These are phyloP conservation scores for Mnemiopsis leidyi DNA, from an alignment of 37 sponge, comb jelly and placozoan species.

Conservation along the genomic window DNA sequence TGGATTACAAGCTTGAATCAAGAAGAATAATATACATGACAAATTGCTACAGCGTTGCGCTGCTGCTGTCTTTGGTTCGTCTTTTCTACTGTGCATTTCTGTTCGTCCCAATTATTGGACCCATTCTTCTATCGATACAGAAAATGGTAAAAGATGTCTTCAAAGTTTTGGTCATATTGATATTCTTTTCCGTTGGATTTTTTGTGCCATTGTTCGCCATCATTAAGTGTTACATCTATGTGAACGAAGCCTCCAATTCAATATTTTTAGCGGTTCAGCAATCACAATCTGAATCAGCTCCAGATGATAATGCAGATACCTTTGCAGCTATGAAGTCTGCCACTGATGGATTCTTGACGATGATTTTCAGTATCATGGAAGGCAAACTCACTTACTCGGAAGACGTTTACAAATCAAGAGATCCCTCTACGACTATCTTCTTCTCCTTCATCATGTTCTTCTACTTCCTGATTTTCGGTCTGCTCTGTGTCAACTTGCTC, in stretches of 20 bases:
- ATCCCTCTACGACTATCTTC: background rate
- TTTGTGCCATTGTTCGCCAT: background rate
- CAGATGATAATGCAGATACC: too few relatives aligned
- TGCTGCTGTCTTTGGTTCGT: background rate
- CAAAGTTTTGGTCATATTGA: background rate
- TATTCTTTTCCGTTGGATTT: background rate
- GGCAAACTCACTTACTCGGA: background rate
- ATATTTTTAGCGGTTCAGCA: background rate
- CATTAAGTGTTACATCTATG: background rate
- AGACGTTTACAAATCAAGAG: background rate
- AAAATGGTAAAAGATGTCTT: background rate
- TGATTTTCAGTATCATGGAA: background rate
- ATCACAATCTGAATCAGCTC: too few relatives aligned
- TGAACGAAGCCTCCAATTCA: too few relatives aligned
- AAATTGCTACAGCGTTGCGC: background rate
- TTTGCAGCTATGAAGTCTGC: background rate
- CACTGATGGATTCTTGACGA: background rate
- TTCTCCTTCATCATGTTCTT: background rate
- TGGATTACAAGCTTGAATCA: background rate
- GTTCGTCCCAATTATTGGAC: background rate
- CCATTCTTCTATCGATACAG: background rate
- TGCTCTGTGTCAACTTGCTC: background rate
- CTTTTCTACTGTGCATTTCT: background rate
- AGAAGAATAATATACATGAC: background rate
- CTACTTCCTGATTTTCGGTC: background rate